Evolutionary conservation across 2,113 vertebrate species (phyloP).

Genomic region (Megaceryle torquata): DNA sequence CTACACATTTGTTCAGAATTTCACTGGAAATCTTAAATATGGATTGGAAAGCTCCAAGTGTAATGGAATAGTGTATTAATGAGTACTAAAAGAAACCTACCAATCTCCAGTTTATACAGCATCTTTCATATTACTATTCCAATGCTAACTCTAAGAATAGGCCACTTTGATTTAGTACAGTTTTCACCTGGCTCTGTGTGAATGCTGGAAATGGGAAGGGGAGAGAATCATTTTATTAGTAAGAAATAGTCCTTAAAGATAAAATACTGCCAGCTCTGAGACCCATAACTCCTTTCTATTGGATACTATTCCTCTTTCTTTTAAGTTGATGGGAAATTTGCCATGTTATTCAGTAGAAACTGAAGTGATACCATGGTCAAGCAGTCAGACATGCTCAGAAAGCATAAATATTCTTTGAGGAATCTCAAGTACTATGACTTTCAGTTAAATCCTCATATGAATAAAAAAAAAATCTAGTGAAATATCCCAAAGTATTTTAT

Average conservation of each 20-base stretch:
- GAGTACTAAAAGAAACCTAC: not conserved
- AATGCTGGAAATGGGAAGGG: not conserved
- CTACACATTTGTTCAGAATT: not conserved
- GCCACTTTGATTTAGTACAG: not conserved
- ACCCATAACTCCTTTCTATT: not conserved
- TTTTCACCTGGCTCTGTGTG: not conserved
- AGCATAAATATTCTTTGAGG: not conserved
- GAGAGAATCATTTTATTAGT: not conserved
- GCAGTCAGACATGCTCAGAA: not conserved
- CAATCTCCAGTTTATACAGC: not conserved
- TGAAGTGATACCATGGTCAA: not conserved
- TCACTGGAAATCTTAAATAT: not conserved
- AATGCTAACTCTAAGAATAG: not conserved
- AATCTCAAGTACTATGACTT: not conserved
- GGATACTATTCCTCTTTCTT: not conserved
- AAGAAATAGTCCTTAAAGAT: not conserved
- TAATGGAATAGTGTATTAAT: not conserved
- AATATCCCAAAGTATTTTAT: not conserved
- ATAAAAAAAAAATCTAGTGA: not conserved
- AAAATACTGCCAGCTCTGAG: not conserved
- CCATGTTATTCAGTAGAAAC: not conserved
- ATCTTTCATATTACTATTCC: not conserved
- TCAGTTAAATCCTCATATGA: not conserved
- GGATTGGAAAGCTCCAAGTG: not conserved
- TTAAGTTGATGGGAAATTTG: not conserved